Conservation (phyloP, 1,140 invertebrate species). For the Dinoponera quadriceps region DNA sequence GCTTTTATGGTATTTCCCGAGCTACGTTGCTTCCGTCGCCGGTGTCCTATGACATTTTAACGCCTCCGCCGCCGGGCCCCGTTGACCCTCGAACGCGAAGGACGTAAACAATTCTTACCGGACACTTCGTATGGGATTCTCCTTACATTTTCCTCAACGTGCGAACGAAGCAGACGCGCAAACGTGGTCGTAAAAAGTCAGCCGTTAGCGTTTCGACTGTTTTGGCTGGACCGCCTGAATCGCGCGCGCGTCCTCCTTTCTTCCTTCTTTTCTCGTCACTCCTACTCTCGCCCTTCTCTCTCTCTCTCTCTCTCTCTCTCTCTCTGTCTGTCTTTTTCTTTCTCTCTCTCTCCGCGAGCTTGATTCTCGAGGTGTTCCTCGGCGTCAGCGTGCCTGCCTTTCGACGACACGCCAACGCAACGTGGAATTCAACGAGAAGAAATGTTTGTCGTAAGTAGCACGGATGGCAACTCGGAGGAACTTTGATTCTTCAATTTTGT, state of each 20-base stretch:
- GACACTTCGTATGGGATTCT: constrained; percentile 9
- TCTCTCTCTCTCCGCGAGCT: background rate
- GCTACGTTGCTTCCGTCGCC: background rate
- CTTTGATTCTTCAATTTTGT: background rate
- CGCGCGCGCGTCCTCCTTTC: background rate
- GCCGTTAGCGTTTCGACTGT: constrained; percentile 34
- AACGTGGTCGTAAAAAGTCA: constrained; percentile 22
- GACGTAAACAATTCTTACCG: constrained; percentile 36
- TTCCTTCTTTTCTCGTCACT: constrained; percentile 13
- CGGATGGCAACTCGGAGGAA: background rate
- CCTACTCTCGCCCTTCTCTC: background rate
- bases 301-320: background rate
- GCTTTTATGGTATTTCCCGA: background rate
- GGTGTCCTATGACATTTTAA: constrained; percentile 32
- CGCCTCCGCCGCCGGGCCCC: background rate
- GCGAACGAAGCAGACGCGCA: constrained; percentile 9
- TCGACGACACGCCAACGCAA: background rate
- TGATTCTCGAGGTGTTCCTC: constrained; percentile 7
- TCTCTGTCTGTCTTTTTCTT: background rate
- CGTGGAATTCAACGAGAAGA: background rate
- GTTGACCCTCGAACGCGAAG: constrained; percentile 24
- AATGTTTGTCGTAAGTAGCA: constrained; percentile 1
- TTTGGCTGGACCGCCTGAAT: background rate
- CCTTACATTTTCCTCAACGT: constrained; percentile 34
- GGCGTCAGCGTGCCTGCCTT: constrained; percentile 6